Evolutionary conservation across 2,888 invertebrate species (phyloP).

Genomic region (Aricia artaxerxes): DNA sequence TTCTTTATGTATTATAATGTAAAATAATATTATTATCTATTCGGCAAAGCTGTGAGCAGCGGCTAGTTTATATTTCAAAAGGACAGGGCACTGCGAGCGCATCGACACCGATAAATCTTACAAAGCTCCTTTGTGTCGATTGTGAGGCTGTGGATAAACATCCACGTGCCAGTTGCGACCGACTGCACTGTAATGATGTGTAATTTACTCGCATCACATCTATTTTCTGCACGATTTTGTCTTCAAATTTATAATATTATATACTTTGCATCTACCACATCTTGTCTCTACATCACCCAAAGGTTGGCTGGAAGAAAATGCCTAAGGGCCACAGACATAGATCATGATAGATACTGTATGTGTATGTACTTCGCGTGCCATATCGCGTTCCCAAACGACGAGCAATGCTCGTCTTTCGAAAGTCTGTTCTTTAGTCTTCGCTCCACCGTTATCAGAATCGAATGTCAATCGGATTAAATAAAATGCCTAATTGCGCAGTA

Average conservation of each 20-base stretch:
- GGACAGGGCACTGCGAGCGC: slow-evolving; percentile 20
- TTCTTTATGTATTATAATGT: background rate
- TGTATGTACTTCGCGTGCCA: too few species aligned
- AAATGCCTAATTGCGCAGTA: too few species aligned
- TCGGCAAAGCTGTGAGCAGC: background rate
- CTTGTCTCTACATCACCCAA: too few species aligned
- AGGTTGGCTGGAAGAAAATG: too few species aligned
- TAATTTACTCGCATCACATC: background rate
- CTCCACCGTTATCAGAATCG: too few species aligned
- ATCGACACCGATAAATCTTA: slow-evolving; percentile 32
- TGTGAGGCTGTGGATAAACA: slow-evolving; percentile 30
- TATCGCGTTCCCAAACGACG: too few species aligned
- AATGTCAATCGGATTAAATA: too few species aligned
- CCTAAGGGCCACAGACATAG: too few species aligned
- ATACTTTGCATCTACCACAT: too few species aligned
- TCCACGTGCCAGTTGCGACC: slow-evolving; percentile 10
- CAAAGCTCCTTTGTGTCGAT: slow-evolving; percentile 32
- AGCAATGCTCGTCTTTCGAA: too few species aligned
- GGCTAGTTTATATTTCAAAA: slow-evolving; percentile 20
- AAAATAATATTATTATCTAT: background rate
- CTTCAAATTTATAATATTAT: background rate
- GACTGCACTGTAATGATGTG: slow-evolving; percentile 14
- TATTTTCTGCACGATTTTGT: background rate
- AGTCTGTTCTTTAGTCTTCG: too few species aligned
- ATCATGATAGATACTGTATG: too few species aligned